Evolutionary conservation across 1,140 invertebrate genomes (phyloP).

Genomic region (Leguminivora glycinivorella): DNA sequence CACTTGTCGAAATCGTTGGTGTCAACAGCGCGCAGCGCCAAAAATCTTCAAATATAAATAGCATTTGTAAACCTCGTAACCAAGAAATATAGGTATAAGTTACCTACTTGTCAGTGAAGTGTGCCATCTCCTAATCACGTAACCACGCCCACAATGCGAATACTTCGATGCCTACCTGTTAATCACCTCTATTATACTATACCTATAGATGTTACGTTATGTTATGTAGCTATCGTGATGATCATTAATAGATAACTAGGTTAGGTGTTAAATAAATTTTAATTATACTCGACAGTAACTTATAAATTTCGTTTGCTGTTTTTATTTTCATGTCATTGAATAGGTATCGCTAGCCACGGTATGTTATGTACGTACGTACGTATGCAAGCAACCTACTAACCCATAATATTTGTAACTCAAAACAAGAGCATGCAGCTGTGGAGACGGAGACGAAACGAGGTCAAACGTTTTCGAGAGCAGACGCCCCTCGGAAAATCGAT

Average conservation of each 20-base stretch:
- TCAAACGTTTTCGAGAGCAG: slow-evolving; percentile 23
- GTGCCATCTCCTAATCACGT: background rate
- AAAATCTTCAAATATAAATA: no score
- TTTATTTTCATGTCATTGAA: background rate
- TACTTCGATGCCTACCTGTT: no score
- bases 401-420: slow-evolving; percentile 20
- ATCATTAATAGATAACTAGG: no score
- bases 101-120: no score
- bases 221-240: background rate
- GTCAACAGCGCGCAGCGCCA: no score
- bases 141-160: background rate
- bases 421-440: slow-evolving; percentile 19
- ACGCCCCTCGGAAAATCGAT: slow-evolving; percentile 3
- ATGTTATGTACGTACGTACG: background rate
- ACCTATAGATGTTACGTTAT: background rate
- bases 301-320: background rate
- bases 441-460: slow-evolving; percentile 4
- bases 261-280: no score
- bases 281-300: no score
- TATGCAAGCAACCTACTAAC: slow-evolving; percentile 16
- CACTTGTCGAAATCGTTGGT: no score
- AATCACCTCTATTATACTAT: no score
- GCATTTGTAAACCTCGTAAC: no score
- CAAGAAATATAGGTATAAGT: no score
- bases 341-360: no score